phyloP scores from a whole-genome alignment of 1,140 invertebrate genomes.

The Halesus radiatus region DNA sequence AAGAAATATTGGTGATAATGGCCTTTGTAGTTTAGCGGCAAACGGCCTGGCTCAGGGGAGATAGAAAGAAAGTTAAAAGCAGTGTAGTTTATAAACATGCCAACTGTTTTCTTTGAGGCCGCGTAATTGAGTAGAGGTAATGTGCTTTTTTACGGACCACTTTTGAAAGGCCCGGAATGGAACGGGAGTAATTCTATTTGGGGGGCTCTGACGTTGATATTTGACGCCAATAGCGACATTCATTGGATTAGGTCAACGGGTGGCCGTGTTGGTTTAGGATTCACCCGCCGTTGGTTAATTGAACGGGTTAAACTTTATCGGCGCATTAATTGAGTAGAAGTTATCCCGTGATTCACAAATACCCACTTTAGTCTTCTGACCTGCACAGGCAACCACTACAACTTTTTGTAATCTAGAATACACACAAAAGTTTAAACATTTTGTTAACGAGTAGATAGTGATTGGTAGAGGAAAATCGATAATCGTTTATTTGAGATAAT shows the following conservation, averaged over 20 bases:
- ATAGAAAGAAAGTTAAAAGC: background rate
- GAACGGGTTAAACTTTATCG: conserved; percentile 35
- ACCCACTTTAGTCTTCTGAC: background rate
- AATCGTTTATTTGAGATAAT: background rate
- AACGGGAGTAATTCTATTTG: conserved; percentile 26
- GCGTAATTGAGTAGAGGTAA: conserved; percentile 11
- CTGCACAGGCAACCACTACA: too few species aligned
- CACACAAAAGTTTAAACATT: background rate
- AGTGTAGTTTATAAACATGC: conserved; percentile 10
- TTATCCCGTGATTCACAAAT: conserved; percentile 14
- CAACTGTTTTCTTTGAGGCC: conserved; percentile 9
- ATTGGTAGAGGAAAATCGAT: too few species aligned
- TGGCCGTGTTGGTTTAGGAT: conserved; percentile 36
- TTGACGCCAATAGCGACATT: conserved; percentile 29
- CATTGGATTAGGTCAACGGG: conserved; percentile 16
- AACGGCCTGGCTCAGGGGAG: too few species aligned
- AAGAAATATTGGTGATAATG: too few species aligned
- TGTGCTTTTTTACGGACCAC: background rate
- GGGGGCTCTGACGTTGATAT: conserved; percentile 17
- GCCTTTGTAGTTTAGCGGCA: too few species aligned
- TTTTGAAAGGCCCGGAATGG: background rate
- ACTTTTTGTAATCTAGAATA: background rate
- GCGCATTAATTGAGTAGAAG: conserved; percentile 38
- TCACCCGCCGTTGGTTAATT: conserved; percentile 27
- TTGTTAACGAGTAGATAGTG: background rate